phyloP scores from a whole-genome alignment of 2,888 invertebrate species.

The Fissipunctia ypsillon region DNA sequence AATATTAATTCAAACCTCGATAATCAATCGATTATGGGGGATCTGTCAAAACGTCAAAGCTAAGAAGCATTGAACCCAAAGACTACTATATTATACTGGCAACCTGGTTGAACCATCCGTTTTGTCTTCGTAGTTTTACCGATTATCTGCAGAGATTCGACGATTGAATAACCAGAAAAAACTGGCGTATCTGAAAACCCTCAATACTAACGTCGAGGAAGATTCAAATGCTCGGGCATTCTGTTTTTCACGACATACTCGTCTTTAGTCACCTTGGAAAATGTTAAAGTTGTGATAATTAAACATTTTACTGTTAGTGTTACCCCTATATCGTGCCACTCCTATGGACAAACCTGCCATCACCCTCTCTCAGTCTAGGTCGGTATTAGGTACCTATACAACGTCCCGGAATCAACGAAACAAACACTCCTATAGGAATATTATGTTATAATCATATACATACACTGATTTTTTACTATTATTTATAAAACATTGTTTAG shows the following conservation, averaged over 20 bases:
- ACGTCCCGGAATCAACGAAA: no score
- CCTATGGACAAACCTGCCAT: neutral
- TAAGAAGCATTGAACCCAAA: neutral
- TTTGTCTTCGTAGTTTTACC: neutral
- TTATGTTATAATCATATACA: no score
- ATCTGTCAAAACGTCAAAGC: conserved; percentile 1
- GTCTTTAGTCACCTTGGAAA: neutral
- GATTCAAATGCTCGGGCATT: neutral
- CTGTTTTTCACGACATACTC: neutral
- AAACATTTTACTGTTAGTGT: neutral
- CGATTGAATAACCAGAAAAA: neutral
- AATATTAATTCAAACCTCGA: neutral
- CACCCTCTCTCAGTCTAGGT: neutral
- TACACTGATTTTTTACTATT: no score
- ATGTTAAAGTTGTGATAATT: neutral
- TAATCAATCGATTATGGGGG: neutral
- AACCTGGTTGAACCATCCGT: neutral
- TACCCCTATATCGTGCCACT: neutral
- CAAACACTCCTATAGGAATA: no score
- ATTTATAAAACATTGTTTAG: no score
- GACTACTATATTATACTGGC: no score
- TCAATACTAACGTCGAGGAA: no score
- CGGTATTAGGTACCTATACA: neutral
- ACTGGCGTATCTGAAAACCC: neutral
- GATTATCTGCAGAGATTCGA: neutral